These are phyloP conservation scores for Drosophila melanogaster DNA, from an alignment of 1,140 invertebrate species.

Conservation along the genomic window Release_6_plus_ISO1_MT NT_037436.4:13093001-13093500, in stretches of 20 bases:
- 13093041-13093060: conserved; percentile 66
- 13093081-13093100: conserved; percentile 47
- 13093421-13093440: conserved; percentile 8
- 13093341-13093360: not conserved
- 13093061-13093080: conserved; percentile 72
- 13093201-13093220: no score
- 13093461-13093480: conserved; percentile 76
- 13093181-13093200: not conserved
- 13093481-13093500: conserved; percentile 68
- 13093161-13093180: not conserved
- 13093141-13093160: conserved; percentile 4
- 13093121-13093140: conserved; percentile 20
- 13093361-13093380: not conserved
- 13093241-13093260: no score
- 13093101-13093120: conserved; percentile 12
- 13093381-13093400: conserved; percentile 6
- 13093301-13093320: no score
- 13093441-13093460: conserved; percentile 70
- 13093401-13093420: conserved; percentile 11
- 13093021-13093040: conserved; percentile 83
- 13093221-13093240: no score
- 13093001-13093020: conserved; percentile 64
- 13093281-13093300: no score
- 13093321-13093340: no score
- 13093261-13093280: no score